Evolutionary conservation across 2,113 vertebrate genomes (phyloP), one percentile per base, ranked within the genome.

Genomic region (Serilophus lunatus): DNA sequence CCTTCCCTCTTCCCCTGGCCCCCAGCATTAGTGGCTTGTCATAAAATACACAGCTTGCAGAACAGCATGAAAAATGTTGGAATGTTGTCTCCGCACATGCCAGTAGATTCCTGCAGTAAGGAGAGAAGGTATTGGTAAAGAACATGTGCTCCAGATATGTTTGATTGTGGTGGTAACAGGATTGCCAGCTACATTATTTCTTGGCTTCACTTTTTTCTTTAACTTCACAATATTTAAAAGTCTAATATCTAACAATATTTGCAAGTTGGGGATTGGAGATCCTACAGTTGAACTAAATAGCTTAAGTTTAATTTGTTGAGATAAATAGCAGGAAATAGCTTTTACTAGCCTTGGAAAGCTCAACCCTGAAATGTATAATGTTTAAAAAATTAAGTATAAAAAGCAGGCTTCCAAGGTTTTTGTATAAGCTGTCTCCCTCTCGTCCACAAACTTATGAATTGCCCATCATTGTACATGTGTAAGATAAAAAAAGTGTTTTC

Each of bases 171-270:
- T 33, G 33, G 12, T 59, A 78, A 51, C 11, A 6, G 31, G 18
- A 19, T 5, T 1, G 1, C 40, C 33, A 57, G 40, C 49, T 80
- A 26, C 0, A 3, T 3, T 13, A 2, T 42, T 42, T 18, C 15
- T 36, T 44, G 35, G 8, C 26, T 28, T 87, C 12, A n/a, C 10
- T n/a, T 45, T 38, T 78, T 31, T 33, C 69, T 82, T 75, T 4
- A 47, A 28, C 10, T 38, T 70, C 6, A 10, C 18, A 16, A 11
- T 22, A 33, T 38, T 26, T 28, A 24, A 14, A 64, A 31, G 11
- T n/a, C 36, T 40, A 29, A 22, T 20, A 53, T 3, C 18, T 59
- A 50, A 29, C 16, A 28, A 2, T 26, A 54, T 51, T 77, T 86
- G 42, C 16, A 60, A 22, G 13, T 3, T 47, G 47, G 44, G 31